Conservation (phyloP, 1,140 invertebrate genomes). For the Magallana angulata region DNA sequence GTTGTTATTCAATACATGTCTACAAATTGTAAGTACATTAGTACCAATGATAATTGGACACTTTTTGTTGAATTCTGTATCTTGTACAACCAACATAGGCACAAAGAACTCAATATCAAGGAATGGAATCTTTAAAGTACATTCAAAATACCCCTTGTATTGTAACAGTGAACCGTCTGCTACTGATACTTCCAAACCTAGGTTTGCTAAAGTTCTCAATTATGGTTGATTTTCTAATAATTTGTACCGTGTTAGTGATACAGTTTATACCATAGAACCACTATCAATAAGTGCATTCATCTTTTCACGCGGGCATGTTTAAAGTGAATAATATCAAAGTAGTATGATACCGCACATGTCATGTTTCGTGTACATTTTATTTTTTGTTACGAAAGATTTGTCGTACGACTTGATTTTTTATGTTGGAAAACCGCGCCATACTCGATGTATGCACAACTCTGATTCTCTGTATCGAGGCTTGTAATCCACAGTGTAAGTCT, state of each 20-base stretch:
- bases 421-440: too few relatives aligned
- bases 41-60: too few relatives aligned
- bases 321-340: too few relatives aligned
- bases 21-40: too few relatives aligned
- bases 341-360: too few relatives aligned
- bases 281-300: constrained; percentile 47
- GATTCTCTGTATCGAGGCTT: too few relatives aligned
- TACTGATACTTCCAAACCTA: constrained; percentile 36
- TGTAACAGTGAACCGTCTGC: constrained; percentile 42
- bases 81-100: background rate
- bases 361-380: too few relatives aligned
- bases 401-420: too few relatives aligned
- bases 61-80: background rate
- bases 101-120: background rate
- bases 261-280: constrained; percentile 46
- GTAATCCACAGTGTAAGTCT: too few relatives aligned
- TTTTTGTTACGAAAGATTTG: too few relatives aligned
- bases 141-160: constrained; percentile 52
- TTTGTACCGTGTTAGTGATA: constrained; percentile 43
- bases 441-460: too few relatives aligned
- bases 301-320: background rate
- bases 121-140: background rate
- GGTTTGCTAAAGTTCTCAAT: background rate
- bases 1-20: too few relatives aligned
- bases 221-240: background rate